Evolutionary conservation across 1,140 invertebrate species (phyloP).

Genomic region (Whitmania pigra): DNA sequence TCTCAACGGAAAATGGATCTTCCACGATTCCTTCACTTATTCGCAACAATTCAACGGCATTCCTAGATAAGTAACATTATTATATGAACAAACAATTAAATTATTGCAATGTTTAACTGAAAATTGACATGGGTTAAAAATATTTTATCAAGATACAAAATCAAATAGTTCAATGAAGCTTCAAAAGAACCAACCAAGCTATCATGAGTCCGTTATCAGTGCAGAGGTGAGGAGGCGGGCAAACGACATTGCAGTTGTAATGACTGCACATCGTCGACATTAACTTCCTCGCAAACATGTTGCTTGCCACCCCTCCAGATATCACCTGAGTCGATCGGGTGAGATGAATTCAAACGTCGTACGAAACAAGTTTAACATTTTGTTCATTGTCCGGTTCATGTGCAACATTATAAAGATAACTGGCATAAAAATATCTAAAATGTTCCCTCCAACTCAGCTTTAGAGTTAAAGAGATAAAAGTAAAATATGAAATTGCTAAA

Average conservation of each 20-base stretch:
- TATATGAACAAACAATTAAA: constrained; percentile 19
- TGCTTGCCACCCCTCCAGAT: constrained; percentile 90
- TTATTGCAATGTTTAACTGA: constrained; percentile 4
- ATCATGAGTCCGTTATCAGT: constrained; percentile 99
- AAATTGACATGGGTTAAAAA: neutral
- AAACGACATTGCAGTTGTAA: constrained; percentile 53
- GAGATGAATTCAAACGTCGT: neutral
- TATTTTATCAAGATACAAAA: neutral
- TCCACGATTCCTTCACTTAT: constrained; percentile 35
- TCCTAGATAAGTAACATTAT: constrained; percentile 40
- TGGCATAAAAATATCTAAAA: constrained; percentile 7
- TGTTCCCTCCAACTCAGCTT: neutral
- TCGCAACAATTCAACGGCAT: constrained; percentile 65
- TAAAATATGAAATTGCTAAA: neutral
- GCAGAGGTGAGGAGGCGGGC: constrained; percentile 73
- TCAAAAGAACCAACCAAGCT: constrained; percentile 62
- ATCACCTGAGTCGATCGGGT: constrained; percentile 52
- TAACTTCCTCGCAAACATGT: constrained; percentile 61
- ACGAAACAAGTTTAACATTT: neutral
- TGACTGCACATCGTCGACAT: constrained; percentile 56
- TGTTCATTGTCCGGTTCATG: neutral
- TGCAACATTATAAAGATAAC: neutral
- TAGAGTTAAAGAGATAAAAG: neutral
- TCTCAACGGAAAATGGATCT: constrained; percentile 43
- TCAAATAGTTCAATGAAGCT: neutral